Evolutionary conservation across 2,113 vertebrate species (phyloP), one percentile per base, ranked within the genome.

Genomic region (Garra rufa): DNA sequence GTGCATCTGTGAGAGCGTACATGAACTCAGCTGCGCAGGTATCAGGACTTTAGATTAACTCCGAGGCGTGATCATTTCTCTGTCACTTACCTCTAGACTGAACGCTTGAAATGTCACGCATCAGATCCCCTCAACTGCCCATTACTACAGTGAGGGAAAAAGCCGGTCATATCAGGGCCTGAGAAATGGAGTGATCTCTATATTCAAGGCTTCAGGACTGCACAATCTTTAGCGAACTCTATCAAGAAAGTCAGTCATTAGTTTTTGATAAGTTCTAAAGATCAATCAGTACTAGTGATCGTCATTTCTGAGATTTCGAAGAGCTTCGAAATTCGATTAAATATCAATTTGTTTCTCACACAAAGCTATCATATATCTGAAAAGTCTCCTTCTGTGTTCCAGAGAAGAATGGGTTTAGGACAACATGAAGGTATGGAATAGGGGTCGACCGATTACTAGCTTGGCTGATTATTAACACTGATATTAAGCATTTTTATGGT

Each of bases 161-260:
- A 46, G 63, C 61, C 28, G 43, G 85, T n/a, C 79, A 77, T 71
- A 76, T 82, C 70, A 76, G 46, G 71, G 41, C 41, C 44, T 59
- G 84, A 82, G 57, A 75, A 65, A 86, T 76, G 67, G 50, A 86
- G 63, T 78, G 50, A 83, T 86, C 81, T 52, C 74, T 69, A 38
- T 67, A 77, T 83, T 57, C 30, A 48, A 34, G 48, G 50, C 34
- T 71, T 9, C 82, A 63, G 38, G 59, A 38, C 59, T 76, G 71
- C 59, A 0, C 73, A 41, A 63, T 46, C 43, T 75, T n/a, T 19
- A 52, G 59, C 4, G 11, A 59, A 75, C 61, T 76, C 61, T 28
- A 28, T 78, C 34, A 61, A 26, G 17, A 76, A 11, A 55, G 50
- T 38, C 48, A n/a, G 14, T 9, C 17, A 55, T 38, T 55, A 8